Evolutionary conservation across 1,140 invertebrate genomes (phyloP), one percentile per base, ranked within the genome.

Genomic region (Drosophila erecta): DNA sequence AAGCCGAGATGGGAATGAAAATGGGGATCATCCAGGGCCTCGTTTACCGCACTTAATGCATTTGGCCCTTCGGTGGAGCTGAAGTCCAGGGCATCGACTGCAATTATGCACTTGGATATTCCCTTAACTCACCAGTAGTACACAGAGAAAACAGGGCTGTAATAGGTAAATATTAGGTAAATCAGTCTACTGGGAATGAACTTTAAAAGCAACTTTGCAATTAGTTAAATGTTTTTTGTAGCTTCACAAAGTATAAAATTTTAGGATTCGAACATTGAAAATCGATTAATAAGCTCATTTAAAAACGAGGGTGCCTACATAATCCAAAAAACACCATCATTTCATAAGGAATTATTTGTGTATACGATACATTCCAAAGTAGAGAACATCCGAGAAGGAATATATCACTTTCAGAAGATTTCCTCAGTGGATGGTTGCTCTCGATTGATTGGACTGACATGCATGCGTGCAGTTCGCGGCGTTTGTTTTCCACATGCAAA

Each of bases 21-120:
- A 33, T 56, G 17, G 17, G 70, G 83, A 87, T 86, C 78, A 66
- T 60, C 70, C 62, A 54, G 44, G 58, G 61, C 56, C 47, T 60
- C 73, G 51, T 65, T 80, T 80, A 83, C 77, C 65, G 67, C 70
- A 62, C 66, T 77, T 74, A 77, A 86, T 81, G 73, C 72, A 51
- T 69, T 78, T 75, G 69, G 71, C 51, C 60, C 72, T 73, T 80
- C 54, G 47, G n/a, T 33, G 47, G 24, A 15, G 47, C 40, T 64
- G 50, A 8, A 53, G 56, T 74, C 38, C 70, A 43, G 72, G 51
- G 71, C 67, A 76, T 76, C 65, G 51, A 78, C 61, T 75, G 56
- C 69, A 87, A 87, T 86, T 78, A 81, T 78, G 64, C 64, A 73
- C 83, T 87, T 74, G 55, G 46, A 55, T 38, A n/a, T 22, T 33